phyloP scores from a whole-genome alignment of 2,797 vertebrate species.

The Threskiornis aethiopicus region DNA sequence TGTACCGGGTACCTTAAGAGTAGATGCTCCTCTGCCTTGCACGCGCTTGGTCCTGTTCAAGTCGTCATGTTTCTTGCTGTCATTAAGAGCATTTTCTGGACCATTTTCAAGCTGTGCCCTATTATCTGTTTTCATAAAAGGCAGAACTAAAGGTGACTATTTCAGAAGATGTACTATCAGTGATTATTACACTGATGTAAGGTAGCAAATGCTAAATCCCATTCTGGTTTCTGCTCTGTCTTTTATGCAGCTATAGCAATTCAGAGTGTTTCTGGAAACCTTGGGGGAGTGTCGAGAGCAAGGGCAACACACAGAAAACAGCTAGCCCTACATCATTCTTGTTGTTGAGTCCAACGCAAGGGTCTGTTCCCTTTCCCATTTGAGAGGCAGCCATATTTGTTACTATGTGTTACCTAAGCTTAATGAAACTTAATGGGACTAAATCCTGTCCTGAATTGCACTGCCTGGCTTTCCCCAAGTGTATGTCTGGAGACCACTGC shows the following conservation, averaged over 20 bases:
- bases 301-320: not conserved
- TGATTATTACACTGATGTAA: not conserved
- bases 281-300: not conserved
- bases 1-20: not conserved
- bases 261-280: not conserved
- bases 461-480: not conserved
- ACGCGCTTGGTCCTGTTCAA: not conserved
- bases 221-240: not conserved
- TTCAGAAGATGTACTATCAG: not conserved
- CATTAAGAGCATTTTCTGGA: not conserved
- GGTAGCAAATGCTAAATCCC: not conserved
- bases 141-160: not conserved
- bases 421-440: not conserved
- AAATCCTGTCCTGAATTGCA: not conserved
- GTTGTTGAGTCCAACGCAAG: not conserved
- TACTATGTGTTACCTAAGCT: not conserved
- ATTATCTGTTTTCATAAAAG: not conserved
- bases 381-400: not conserved
- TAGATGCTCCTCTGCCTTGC: not conserved
- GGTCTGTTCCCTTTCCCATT: not conserved
- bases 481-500: not conserved
- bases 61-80: not conserved
- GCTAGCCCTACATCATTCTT: accelerated
- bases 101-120: not conserved
- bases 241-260: not conserved